Percentiles rank a stretch among this genome's conserved stretches.
Conservation (phyloP, 2,888 invertebrate genomes). For the Deilephila porcellus region DNA sequence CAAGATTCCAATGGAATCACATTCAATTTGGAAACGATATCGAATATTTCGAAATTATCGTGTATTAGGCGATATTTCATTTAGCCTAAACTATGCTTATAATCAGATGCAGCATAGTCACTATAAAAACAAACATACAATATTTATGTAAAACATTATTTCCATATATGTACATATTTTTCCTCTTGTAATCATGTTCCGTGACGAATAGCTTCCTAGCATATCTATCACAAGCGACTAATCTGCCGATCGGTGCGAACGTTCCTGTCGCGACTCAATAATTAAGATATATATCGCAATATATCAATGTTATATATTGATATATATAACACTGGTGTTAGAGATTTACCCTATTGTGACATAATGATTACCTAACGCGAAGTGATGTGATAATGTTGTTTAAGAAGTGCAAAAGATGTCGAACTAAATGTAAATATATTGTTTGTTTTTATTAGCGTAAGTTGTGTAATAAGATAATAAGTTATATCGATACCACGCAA, state of each 20-base stretch:
- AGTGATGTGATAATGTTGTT: slow-evolving; percentile 61
- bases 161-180: not conserved
- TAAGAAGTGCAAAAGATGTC: slow-evolving; percentile 73
- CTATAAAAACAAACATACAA: not conserved
- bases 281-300: not conserved
- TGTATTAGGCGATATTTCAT: too few species aligned
- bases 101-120: not conserved
- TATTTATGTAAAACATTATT: not conserved
- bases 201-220: not conserved
- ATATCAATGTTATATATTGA: not conserved
- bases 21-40: too few species aligned
- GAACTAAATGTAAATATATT: slow-evolving; percentile 69
- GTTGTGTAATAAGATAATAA: not conserved
- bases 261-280: not conserved
- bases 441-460: slow-evolving; percentile 22
- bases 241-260: not conserved
- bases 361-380: slow-evolving; percentile 22
- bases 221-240: not conserved
- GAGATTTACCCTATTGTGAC: not conserved
- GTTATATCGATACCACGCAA: not conserved
- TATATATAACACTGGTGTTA: not conserved
- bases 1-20: too few species aligned
- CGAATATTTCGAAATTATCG: too few species aligned
- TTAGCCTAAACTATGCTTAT: too few species aligned
- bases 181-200: not conserved